These are phyloP conservation scores for Flexamia atlantica DNA, from an alignment of 2,888 invertebrate genomes.

Conservation along the genomic window DNA sequence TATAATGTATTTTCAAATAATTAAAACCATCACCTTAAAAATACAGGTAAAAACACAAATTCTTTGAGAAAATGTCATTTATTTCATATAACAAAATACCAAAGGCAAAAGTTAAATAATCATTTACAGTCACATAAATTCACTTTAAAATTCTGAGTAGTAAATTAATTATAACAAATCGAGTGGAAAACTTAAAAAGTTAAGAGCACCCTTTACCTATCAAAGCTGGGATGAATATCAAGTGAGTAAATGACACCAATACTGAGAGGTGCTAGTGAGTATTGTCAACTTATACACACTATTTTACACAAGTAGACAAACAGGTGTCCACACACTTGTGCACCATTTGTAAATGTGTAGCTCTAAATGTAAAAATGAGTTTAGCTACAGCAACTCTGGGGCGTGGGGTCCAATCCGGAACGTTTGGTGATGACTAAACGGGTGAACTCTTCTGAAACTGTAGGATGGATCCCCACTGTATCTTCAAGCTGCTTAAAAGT, in stretches of 20 bases:
- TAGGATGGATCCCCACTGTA: slow-evolving; percentile 96
- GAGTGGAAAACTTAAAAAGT: slow-evolving; percentile 5
- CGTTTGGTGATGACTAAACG: slow-evolving; percentile 93
- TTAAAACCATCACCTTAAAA: too few relatives aligned
- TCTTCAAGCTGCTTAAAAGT: slow-evolving; percentile 88
- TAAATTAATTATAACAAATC: neutral
- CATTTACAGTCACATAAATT: slow-evolving; percentile 23
- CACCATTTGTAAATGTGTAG: neutral
- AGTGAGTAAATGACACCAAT: slow-evolving; percentile 39
- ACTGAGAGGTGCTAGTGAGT: slow-evolving; percentile 33
- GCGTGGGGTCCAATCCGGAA: slow-evolving; percentile 92
- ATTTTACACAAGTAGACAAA: neutral
- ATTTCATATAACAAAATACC: slow-evolving; percentile 27
- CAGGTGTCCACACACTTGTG: neutral
- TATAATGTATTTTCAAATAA: too few relatives aligned
- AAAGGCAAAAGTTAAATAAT: slow-evolving; percentile 1
- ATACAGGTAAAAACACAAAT: neutral
- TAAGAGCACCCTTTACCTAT: slow-evolving; percentile 44
- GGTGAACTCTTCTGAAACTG: slow-evolving; percentile 95
- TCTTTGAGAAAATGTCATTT: neutral
- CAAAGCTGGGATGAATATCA: slow-evolving; percentile 44
- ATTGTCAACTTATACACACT: slow-evolving; percentile 24
- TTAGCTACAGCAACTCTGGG: slow-evolving; percentile 97
- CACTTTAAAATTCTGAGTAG: neutral
- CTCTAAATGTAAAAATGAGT: neutral